A percentile compares a stretch with the other conserved stretches of the same genome.
phyloP scores from a whole-genome alignment of 2,797 vertebrate genomes.

The Coluber constrictor region DNA sequence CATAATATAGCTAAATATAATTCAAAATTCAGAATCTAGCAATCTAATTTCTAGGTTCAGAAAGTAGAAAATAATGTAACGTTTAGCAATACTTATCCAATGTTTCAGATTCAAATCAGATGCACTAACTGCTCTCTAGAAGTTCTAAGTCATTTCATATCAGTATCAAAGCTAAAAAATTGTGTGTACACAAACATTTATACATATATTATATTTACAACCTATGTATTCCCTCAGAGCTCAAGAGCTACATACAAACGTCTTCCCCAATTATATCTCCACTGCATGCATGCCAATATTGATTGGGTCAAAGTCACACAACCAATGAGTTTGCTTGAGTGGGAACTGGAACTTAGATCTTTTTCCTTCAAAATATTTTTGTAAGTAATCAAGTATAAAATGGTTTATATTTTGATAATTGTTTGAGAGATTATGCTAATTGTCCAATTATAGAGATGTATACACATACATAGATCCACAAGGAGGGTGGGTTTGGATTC shows the following conservation, averaged over 20 bases:
- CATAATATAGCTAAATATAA: not conserved
- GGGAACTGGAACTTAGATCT: not conserved
- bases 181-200: not conserved
- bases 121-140: conserved; percentile 8
- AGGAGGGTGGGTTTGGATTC: not conserved
- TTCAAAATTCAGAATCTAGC: not conserved
- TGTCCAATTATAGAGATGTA: not conserved
- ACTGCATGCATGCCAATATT: not conserved
- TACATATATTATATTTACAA: not conserved
- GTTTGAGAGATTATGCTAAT: not conserved
- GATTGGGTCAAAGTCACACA: not conserved
- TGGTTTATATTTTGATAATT: not conserved
- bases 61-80: not conserved
- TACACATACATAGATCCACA: not conserved
- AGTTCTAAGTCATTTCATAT: conserved; percentile 16
- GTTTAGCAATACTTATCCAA: not conserved
- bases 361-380: not conserved
- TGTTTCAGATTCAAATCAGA: conserved; percentile 2
- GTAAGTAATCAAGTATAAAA: not conserved
- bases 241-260: not conserved
- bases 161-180: not conserved
- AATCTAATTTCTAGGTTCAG: too few species aligned
- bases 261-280: not conserved
- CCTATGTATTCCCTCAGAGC: not conserved
- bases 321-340: not conserved